These are phyloP conservation scores for Erebia palarica DNA, from an alignment of 2,888 invertebrate genomes.

Conservation along the genomic window DNA sequence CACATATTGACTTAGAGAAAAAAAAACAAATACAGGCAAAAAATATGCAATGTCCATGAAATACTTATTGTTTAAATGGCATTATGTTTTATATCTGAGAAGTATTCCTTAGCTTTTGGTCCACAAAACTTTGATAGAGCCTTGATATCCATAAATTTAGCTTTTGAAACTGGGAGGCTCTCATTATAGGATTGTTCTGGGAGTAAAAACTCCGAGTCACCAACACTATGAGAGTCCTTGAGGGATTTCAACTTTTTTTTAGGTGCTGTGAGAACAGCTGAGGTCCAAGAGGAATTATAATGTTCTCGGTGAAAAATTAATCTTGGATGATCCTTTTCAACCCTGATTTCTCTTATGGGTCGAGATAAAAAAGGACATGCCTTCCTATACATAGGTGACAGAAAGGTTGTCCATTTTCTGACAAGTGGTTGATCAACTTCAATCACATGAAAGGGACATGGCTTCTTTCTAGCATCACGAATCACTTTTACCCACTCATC, in stretches of 20 bases:
- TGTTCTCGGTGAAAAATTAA: slow-evolving; percentile 39
- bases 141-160: not conserved
- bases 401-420: not conserved
- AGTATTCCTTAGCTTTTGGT: not conserved
- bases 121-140: not conserved
- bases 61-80: not conserved
- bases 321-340: slow-evolving; percentile 42
- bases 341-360: slow-evolving; percentile 42
- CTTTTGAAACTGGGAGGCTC: not conserved
- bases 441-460: not conserved
- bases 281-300: not conserved
- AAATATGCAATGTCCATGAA: not conserved
- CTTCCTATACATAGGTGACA: not conserved
- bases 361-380: slow-evolving; percentile 38
- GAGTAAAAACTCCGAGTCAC: not conserved
- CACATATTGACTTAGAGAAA: not conserved
- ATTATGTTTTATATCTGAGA: not conserved
- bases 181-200: not conserved
- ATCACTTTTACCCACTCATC: not conserved
- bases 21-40: not conserved
- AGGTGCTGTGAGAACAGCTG: not conserved
- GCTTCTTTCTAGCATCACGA: not conserved
- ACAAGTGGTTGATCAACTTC: not conserved
- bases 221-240: not conserved
- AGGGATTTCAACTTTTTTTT: not conserved